Conservation (phyloP, 2,888 invertebrate species). For the Drosophila buzzatii region DNA sequence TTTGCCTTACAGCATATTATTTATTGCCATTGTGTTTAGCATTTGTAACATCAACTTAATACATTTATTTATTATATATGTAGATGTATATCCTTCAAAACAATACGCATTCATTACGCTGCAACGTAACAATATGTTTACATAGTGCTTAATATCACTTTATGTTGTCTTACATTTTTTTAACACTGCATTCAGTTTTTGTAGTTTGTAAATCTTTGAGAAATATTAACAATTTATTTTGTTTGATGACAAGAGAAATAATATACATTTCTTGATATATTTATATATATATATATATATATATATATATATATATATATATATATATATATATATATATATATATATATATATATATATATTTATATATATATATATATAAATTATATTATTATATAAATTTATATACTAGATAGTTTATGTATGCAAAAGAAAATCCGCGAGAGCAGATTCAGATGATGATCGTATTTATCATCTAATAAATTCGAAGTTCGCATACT, state of each 20-base stretch:
- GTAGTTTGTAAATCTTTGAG: conserved; percentile 58
- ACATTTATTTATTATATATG: conserved; percentile 68
- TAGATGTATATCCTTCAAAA: conserved; percentile 74
- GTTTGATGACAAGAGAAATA: conserved; percentile 47
- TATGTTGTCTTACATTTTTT: conserved; percentile 39
- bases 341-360: conserved; percentile 28
- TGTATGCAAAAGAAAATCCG: conserved; percentile 65
- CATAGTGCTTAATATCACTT: conserved; percentile 78
- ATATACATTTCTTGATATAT: conserved; percentile 33
- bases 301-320: too few relatives aligned
- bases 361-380: conserved; percentile 26
- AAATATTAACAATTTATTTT: conserved; percentile 66
- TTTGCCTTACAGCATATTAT: conserved; percentile 44
- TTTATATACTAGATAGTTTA: conserved; percentile 45
- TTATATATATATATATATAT: conserved; percentile 27
- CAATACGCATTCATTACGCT: conserved; percentile 72
- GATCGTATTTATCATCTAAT: conserved; percentile 49
- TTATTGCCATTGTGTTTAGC: conserved; percentile 56
- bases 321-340: conserved; percentile 15
- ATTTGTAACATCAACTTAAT: conserved; percentile 77
- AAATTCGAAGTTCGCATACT: conserved; percentile 74
- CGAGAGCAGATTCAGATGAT: conserved; percentile 40
- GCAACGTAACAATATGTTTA: conserved; percentile 73
- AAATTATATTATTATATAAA: too few relatives aligned
- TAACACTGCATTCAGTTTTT: conserved; percentile 37